Evolutionary conservation across 1,140 invertebrate species (phyloP), one percentile per base, ranked within the genome.

Genomic region (Drosophila burlai): DNA sequence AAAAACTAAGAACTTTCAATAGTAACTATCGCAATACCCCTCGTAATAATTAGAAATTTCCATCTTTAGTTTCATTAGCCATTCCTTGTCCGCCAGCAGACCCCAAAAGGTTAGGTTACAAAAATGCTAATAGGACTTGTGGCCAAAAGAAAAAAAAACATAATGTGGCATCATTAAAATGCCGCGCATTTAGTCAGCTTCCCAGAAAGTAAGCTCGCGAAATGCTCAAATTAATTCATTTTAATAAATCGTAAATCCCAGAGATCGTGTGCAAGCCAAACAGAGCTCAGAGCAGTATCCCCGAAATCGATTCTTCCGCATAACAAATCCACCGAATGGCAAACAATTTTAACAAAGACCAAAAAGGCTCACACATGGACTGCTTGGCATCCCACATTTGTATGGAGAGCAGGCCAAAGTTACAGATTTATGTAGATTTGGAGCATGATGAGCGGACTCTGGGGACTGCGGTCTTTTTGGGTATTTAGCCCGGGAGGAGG

Each of bases 361-460:
- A 79, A 79, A 79, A 79, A 45, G 31, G 54, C 55, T 55, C 67
- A 73, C 76, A 79, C 76, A 79, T 79, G 67, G 65, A 18, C 26
- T n/a, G 45, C 52, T 34, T n/a, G 16, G 69, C 69, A 73, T 72
- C 69, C 69, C 71, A 73, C 71, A 74, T 73, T 61, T 73, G 71
- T 73, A 61, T 73, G 71, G 68, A 21, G 66, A 68, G 66, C 66
- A 54, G 66, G 36, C 45, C 36, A 40, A 47, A 78, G 81, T 74
- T 80, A 89, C 81, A 89, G 85, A 89, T 90, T 90, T 90, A 90
- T 90, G 85, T 90, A 90, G 87, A 90, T 90, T 90, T 85, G 54
- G 85, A 90, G 85, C 85, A 89, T 71, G 84, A 83, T 76, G 76
- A 67, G 79, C 74, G 31, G n/a, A 18, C 29, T 31, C 16, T n/a